Conservation (phyloP, 2,113 vertebrate genomes). For the Taurulus bubalis region DNA sequence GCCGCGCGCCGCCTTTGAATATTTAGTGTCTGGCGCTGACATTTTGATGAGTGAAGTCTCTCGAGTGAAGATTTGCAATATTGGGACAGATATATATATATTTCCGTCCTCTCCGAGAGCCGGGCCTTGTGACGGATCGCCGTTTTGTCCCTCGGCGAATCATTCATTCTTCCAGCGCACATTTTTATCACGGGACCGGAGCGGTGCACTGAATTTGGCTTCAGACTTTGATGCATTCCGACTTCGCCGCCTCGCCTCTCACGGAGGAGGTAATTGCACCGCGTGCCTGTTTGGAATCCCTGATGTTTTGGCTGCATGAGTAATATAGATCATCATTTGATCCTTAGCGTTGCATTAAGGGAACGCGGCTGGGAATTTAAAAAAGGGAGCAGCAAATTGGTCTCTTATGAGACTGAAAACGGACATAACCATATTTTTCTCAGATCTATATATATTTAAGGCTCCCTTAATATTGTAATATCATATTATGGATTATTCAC, state of each 20-base stretch:
- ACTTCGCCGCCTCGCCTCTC: constrained; percentile 40
- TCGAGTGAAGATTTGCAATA: constrained; percentile 71
- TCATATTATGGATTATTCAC: constrained; percentile 13
- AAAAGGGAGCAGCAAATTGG: constrained; percentile 31
- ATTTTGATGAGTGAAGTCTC: constrained; percentile 79
- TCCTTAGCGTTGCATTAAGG: constrained; percentile 54
- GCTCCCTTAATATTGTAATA: background rate
- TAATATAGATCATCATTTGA: constrained; percentile 64
- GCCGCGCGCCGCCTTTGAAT: constrained; percentile 64
- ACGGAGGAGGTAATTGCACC: constrained; percentile 59
- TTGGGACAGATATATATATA: constrained; percentile 53
- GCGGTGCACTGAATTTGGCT: constrained; percentile 55
- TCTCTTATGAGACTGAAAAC: constrained; percentile 41
- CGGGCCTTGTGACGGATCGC: constrained; percentile 56
- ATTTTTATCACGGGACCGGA: constrained; percentile 49
- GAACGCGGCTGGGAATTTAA: constrained; percentile 33
- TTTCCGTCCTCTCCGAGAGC: constrained; percentile 45
- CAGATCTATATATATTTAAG: background rate
- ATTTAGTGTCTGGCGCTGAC: constrained; percentile 74
- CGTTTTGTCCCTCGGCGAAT: constrained; percentile 59
- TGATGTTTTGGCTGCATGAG: constrained; percentile 66
- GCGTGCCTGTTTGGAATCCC: constrained; percentile 61
- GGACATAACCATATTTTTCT: constrained; percentile 7
- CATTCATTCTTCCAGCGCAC: constrained; percentile 56
- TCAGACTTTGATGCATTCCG: constrained; percentile 64